Evolutionary conservation across 2,888 invertebrate species (phyloP).

Genomic region (Fragum whitleyi): DNA sequence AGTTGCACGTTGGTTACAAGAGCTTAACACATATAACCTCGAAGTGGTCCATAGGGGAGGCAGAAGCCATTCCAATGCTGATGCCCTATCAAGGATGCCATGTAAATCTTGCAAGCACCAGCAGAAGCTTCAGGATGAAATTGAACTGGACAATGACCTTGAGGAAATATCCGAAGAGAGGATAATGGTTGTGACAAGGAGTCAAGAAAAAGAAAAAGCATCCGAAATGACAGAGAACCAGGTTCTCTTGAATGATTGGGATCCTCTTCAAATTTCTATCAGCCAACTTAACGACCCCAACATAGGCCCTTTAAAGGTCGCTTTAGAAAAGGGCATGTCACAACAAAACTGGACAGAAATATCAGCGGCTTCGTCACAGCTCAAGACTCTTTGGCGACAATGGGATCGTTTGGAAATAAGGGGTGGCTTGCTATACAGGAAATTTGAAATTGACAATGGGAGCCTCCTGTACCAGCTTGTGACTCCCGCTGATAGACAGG

Average conservation of each 20-base stretch:
- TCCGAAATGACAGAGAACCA: conserved; percentile 23
- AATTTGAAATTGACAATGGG: conserved; percentile 33
- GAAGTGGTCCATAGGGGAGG: conserved; percentile 40
- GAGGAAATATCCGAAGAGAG: background rate
- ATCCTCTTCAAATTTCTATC: conserved; percentile 3
- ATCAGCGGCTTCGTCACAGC: background rate
- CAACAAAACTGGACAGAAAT: conserved; percentile 41
- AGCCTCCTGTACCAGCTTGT: conserved; percentile 21
- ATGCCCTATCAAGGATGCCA: too few species aligned
- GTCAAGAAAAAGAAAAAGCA: background rate
- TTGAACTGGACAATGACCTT: background rate
- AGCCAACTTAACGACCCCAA: conserved; percentile 30
- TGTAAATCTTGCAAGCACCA: conserved; percentile 49
- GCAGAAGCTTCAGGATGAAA: conserved; percentile 25
- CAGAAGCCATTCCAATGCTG: conserved; percentile 26
- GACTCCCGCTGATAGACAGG: conserved; percentile 11
- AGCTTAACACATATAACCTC: conserved; percentile 48
- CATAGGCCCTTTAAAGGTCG: conserved; percentile 16
- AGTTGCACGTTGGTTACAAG: conserved; percentile 45
- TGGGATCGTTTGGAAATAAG: conserved; percentile 58
- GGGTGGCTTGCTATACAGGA: conserved; percentile 51
- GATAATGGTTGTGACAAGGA: conserved; percentile 20
- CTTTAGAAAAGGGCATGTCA: background rate
- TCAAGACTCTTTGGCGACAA: conserved; percentile 59
- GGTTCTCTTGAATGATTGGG: conserved; percentile 33